A percentile compares a stretch with the other conserved stretches of the same genome.
phyloP scores from a whole-genome alignment of 2,888 invertebrate genomes.

The Onchidella celtica region DNA sequence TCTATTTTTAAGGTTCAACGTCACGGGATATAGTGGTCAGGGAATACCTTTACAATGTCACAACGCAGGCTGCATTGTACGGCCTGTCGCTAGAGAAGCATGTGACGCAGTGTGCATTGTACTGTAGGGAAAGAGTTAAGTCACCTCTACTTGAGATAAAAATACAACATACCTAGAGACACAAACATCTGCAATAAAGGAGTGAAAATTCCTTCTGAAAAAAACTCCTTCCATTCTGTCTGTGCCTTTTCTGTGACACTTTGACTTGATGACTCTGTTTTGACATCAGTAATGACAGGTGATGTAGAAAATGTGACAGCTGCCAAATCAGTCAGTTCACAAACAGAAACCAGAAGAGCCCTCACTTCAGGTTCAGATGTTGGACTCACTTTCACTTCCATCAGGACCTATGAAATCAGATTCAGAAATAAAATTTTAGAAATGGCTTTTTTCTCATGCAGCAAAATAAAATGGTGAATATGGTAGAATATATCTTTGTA shows the following conservation, averaged over 20 bases:
- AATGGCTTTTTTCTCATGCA: background rate
- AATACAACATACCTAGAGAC: constrained; percentile 18
- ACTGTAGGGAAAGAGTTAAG: no score
- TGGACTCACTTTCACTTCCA: background rate
- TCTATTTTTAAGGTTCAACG: no score
- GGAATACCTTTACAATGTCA: no score
- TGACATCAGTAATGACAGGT: background rate
- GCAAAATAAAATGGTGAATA: background rate
- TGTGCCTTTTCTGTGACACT: constrained; percentile 57
- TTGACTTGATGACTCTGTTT: background rate
- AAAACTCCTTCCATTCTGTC: constrained; percentile 89
- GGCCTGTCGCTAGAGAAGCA: no score
- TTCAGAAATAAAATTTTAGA: no score
- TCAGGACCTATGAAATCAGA: constrained; percentile 18
- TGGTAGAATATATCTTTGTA: no score
- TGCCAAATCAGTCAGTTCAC: constrained; percentile 32
- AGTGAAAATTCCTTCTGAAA: constrained; percentile 85
- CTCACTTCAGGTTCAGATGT: constrained; percentile 9
- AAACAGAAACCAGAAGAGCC: constrained; percentile 16
- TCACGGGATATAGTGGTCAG: no score
- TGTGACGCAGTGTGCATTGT: no score
- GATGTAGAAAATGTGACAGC: constrained; percentile 29
- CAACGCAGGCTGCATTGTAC: no score
- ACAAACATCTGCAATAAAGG: constrained; percentile 83
- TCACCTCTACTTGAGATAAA: no score